Evolutionary conservation across 2,888 invertebrate genomes (phyloP).

Genomic region (Galerucella pusilla): DNA sequence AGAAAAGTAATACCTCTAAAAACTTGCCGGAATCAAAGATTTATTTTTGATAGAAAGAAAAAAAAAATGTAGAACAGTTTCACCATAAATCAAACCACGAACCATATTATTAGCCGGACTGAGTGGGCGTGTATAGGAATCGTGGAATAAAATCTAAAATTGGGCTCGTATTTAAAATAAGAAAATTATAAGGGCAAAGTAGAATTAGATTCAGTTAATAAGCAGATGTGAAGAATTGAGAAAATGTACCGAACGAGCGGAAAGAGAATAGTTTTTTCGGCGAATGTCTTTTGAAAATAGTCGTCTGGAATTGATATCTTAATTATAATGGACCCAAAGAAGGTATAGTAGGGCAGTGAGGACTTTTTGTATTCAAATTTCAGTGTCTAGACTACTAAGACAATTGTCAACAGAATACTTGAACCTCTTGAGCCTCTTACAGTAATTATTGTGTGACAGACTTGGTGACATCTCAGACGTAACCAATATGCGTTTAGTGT

Average conservation of each 20-base stretch:
- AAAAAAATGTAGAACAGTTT: constrained; percentile 46
- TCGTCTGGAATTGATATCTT: neutral
- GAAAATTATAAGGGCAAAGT: constrained; percentile 50
- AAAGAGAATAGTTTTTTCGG: constrained; percentile 17
- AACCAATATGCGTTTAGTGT: too few relatives aligned
- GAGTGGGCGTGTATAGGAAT: constrained; percentile 45
- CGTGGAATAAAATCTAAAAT: constrained; percentile 48
- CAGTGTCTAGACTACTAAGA: too few relatives aligned
- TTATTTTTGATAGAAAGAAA: constrained; percentile 44
- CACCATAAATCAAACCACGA: constrained; percentile 49
- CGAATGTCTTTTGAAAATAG: constrained; percentile 4
- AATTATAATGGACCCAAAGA: neutral
- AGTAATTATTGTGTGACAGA: too few relatives aligned
- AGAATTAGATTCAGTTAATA: constrained; percentile 46
- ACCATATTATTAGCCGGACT: constrained; percentile 51
- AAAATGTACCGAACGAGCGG: constrained; percentile 21
- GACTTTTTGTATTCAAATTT: neutral
- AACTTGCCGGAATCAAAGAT: constrained; percentile 42
- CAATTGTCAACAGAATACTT: too few relatives aligned
- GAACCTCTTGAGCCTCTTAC: too few relatives aligned
- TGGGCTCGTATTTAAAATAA: constrained; percentile 51
- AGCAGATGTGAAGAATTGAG: constrained; percentile 42
- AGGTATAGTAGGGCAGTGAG: neutral
- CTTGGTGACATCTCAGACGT: too few relatives aligned
- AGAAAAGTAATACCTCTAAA: constrained; percentile 40